Evolutionary conservation across 2,797 vertebrate genomes (phyloP).

Genomic region (Pseudochirops corinnae): DNA sequence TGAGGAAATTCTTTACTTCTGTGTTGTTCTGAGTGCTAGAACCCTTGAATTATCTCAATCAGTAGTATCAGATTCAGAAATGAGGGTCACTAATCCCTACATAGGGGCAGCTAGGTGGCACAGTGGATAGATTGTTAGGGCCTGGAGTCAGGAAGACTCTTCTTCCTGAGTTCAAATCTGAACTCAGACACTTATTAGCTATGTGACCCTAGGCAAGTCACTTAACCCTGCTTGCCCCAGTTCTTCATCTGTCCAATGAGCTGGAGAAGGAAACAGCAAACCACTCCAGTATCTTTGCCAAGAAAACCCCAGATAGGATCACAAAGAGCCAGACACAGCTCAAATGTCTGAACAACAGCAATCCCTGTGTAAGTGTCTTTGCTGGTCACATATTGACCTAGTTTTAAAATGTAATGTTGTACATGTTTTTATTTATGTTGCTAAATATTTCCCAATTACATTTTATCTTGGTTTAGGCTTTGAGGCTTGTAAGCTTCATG

Average conservation of each 20-base stretch:
- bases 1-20: background rate
- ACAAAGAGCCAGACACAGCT: background rate
- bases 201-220: background rate
- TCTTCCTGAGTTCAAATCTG: background rate
- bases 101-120: background rate
- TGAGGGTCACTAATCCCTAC: background rate
- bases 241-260: too few species aligned
- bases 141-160: background rate
- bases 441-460: background rate
- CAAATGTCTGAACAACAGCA: background rate
- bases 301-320: background rate
- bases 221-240: background rate
- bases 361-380: background rate
- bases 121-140: background rate
- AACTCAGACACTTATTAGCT: background rate
- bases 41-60: background rate
- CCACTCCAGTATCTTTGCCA: background rate
- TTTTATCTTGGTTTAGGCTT: background rate
- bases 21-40: background rate
- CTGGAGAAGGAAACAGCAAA: background rate
- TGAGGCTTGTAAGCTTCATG: background rate
- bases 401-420: background rate
- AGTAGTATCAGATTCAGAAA: background rate
- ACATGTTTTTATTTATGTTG: background rate
- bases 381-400: background rate